phyloP scores from a whole-genome alignment of 2,888 invertebrate species.

The Camponotus fellah region DNA sequence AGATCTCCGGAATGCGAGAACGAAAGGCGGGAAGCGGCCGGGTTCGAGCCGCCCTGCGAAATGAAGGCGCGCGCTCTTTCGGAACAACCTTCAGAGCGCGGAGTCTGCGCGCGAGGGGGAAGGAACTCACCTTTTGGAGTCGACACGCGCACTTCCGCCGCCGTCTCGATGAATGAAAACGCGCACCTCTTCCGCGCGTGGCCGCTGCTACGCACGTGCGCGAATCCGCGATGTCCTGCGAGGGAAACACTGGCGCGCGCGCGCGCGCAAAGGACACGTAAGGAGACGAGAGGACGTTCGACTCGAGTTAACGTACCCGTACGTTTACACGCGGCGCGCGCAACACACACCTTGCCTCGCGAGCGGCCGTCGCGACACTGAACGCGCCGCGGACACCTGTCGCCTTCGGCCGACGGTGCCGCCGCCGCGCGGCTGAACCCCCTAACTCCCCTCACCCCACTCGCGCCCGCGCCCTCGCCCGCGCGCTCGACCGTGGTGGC shows the following conservation, averaged over 20 bases:
- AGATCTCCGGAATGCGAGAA: slow-evolving; percentile 26
- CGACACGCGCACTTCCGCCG: slow-evolving; percentile 70
- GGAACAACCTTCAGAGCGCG: slow-evolving; percentile 32
- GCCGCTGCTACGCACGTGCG: slow-evolving; percentile 28
- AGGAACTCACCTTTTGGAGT: slow-evolving; percentile 66
- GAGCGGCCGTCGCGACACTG: slow-evolving; percentile 86
- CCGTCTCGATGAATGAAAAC: slow-evolving; percentile 62
- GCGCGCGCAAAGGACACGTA: neutral
- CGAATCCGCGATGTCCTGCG: slow-evolving; percentile 15
- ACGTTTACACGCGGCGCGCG: slow-evolving; percentile 53
- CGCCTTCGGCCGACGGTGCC: slow-evolving; percentile 80
- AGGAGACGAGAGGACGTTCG: neutral
- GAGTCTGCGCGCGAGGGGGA: slow-evolving; percentile 78
- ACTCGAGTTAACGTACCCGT: neutral
- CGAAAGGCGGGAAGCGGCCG: slow-evolving; percentile 27
- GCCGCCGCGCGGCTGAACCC: slow-evolving; percentile 73
- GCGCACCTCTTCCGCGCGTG: slow-evolving; percentile 57
- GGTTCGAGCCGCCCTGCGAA: slow-evolving; percentile 7
- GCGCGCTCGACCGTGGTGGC: neutral
- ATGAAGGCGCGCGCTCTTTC: slow-evolving; percentile 50
- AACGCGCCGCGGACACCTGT: slow-evolving; percentile 84
- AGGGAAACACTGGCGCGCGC: slow-evolving; percentile 18
- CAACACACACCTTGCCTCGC: slow-evolving; percentile 81
- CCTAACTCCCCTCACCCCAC: slow-evolving; percentile 41
- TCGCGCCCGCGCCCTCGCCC: slow-evolving; percentile 4